Percentiles rank a stretch among this genome's conserved stretches.
phyloP scores from a whole-genome alignment of 2,888 invertebrate species.

The Tenodera sinensis region DNA sequence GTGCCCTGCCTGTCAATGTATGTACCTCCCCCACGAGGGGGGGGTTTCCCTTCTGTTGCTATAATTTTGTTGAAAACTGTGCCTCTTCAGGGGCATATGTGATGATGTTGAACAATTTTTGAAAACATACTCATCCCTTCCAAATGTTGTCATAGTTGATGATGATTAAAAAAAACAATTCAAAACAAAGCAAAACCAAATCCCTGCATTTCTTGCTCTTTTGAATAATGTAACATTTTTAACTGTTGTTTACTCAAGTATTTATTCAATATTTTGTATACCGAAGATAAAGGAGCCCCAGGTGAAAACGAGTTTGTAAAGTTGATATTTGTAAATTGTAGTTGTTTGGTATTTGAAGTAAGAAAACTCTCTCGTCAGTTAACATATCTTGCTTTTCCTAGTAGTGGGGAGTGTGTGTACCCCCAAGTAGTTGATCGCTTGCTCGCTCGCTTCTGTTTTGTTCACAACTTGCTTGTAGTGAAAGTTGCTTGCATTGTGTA shows the following conservation, averaged over 20 bases:
- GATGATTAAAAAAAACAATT: neutral
- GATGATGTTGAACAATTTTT: slow-evolving; percentile 1
- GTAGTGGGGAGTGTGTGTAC: neutral
- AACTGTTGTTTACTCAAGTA: slow-evolving; percentile 31
- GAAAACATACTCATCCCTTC: slow-evolving; percentile 16
- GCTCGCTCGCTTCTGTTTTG: neutral
- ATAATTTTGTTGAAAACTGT: slow-evolving; percentile 23
- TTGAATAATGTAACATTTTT: neutral
- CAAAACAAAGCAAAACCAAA: slow-evolving; percentile 1
- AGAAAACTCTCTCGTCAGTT: neutral
- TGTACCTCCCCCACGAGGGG: neutral
- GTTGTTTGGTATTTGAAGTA: slow-evolving; percentile 28
- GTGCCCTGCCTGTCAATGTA: neutral
- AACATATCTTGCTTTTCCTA: slow-evolving; percentile 16
- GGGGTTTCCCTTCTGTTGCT: slow-evolving; percentile 21
- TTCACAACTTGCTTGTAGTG: neutral
- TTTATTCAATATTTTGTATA: slow-evolving; percentile 32
- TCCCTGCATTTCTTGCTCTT: neutral
- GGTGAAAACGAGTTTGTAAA: slow-evolving; percentile 8
- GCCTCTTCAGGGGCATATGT: neutral
- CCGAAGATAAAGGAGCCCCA: slow-evolving; percentile 11
- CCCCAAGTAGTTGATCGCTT: neutral
- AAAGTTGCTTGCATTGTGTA: neutral
- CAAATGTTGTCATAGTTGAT: neutral
- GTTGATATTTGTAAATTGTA: slow-evolving; percentile 29